phyloP scores from a whole-genome alignment of 2,113 vertebrate genomes.

The Trematomus loennbergii region DNA sequence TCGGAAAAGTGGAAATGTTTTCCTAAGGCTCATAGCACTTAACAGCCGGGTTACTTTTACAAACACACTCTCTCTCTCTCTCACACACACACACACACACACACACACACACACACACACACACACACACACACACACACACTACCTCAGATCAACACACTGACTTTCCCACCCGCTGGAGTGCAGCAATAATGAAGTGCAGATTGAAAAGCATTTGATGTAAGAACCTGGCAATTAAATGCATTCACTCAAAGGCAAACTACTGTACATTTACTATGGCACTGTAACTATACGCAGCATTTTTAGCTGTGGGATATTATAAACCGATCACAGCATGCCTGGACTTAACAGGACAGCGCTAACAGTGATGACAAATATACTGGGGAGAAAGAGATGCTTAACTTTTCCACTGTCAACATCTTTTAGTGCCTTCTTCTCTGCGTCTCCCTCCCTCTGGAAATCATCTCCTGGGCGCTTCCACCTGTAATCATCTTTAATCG shows the following conservation, averaged over 20 bases:
- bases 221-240: slow-evolving; percentile 61
- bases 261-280: slow-evolving; percentile 18
- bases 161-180: slow-evolving; percentile 39
- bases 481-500: slow-evolving; percentile 41
- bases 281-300: slow-evolving; percentile 1
- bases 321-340: slow-evolving; percentile 57
- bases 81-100: slow-evolving; percentile 17
- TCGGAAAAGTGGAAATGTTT: slow-evolving; percentile 73
- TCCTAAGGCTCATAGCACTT: slow-evolving; percentile 66
- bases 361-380: slow-evolving; percentile 56
- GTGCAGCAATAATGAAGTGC: slow-evolving; percentile 60
- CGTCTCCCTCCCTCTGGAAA: slow-evolving; percentile 21
- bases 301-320: slow-evolving; percentile 41
- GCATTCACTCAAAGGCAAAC: slow-evolving; percentile 27
- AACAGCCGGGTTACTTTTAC: slow-evolving; percentile 48
- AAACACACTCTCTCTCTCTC: slow-evolving; percentile 27
- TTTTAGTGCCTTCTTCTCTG: slow-evolving; percentile 16
- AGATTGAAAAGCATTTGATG: slow-evolving; percentile 67
- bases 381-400: slow-evolving; percentile 48
- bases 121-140: neutral
- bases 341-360: slow-evolving; percentile 25
- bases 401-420: slow-evolving; percentile 60
- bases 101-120: slow-evolving; percentile 33
- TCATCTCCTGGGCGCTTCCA: slow-evolving; percentile 3
- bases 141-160: slow-evolving; percentile 53